These are phyloP conservation scores for Mechanitis messenoides DNA, from an alignment of 2,888 invertebrate genomes.

Conservation along the genomic window DNA sequence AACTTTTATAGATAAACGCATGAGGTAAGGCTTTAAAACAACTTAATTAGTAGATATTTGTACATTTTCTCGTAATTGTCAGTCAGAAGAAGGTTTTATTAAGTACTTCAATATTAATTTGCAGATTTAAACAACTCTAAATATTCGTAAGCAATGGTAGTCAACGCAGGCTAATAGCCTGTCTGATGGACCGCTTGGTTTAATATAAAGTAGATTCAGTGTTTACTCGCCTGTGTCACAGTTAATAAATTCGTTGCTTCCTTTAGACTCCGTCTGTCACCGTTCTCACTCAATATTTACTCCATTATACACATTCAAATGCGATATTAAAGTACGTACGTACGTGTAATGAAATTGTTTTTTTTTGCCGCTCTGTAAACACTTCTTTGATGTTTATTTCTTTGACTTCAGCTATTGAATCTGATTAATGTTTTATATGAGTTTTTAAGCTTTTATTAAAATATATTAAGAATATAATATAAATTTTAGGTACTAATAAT, in stretches of 20 bases:
- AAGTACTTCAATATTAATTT: constrained; percentile 18
- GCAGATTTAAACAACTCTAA: constrained; percentile 18
- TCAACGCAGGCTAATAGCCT: constrained; percentile 47
- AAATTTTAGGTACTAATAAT: too few species aligned
- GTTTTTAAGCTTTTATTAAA: constrained; percentile 6
- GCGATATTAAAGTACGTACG: constrained; percentile 34
- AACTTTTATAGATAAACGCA: too few species aligned
- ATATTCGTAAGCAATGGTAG: constrained; percentile 29
- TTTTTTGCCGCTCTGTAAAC: constrained; percentile 24
- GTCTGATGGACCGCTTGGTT: constrained; percentile 55
- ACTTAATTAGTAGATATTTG: too few species aligned
- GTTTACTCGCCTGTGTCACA: constrained; percentile 61
- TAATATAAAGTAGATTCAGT: constrained; percentile 66
- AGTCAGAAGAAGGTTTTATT: too few species aligned
- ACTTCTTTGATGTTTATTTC: constrained; percentile 24
- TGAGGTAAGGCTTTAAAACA: too few species aligned
- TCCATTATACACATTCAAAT: constrained; percentile 41
- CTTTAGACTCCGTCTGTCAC: constrained; percentile 45
- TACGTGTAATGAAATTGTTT: constrained; percentile 28
- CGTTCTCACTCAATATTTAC: constrained; percentile 55
- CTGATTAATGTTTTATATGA: constrained; percentile 8
- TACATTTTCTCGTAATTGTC: too few species aligned
- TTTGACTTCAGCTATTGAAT: constrained; percentile 10
- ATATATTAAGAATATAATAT: background rate
- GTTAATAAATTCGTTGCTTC: constrained; percentile 62